Percentiles rank a stretch among this genome's conserved stretches.
Conservation (phyloP, 2,888 invertebrate genomes). For the Lamellibrachia columna region DNA sequence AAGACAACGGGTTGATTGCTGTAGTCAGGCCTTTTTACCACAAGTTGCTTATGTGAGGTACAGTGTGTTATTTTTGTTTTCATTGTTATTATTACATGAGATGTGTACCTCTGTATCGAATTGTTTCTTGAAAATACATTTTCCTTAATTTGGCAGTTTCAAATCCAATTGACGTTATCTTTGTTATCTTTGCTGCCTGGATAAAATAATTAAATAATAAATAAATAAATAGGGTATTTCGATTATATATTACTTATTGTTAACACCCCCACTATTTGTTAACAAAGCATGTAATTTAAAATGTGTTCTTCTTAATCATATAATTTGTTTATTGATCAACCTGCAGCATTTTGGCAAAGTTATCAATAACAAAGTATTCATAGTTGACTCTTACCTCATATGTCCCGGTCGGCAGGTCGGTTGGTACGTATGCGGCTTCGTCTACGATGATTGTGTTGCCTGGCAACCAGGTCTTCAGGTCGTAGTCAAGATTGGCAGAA, state of each 20-base stretch:
- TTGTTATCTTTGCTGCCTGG: neutral
- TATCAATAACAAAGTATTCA: neutral
- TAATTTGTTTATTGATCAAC: no score
- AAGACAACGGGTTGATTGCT: no score
- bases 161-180: neutral
- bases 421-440: neutral
- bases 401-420: neutral
- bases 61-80: no score
- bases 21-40: no score
- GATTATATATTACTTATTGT: neutral
- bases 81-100: no score
- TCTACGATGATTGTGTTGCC: neutral
- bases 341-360: no score
- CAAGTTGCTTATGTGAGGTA: no score
- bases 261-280: neutral
- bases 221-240: neutral
- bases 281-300: neutral
- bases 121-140: neutral
- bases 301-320: neutral
- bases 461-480: slow-evolving; percentile 37
- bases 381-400: slow-evolving; percentile 7
- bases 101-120: neutral
- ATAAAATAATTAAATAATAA: neutral
- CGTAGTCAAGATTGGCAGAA: slow-evolving; percentile 18
- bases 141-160: neutral